Base-by-base conservation (phyloP, 2,888 invertebrate genomes). In the Ctena decussata region DNA sequence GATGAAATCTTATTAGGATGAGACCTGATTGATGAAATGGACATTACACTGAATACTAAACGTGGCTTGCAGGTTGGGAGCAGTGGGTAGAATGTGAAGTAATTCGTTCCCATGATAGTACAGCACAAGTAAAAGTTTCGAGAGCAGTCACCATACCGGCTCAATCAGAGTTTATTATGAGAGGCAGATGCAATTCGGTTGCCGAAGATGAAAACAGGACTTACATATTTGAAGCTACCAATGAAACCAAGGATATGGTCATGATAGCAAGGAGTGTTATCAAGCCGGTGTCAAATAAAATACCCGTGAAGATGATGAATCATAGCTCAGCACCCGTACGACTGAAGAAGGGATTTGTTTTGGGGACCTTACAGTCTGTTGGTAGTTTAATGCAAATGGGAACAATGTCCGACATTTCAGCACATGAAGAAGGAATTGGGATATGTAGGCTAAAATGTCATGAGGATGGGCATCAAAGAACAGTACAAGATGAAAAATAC, bases 51-150 rank as follows among this genome's bases (percentile, higher is more conserved):
- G 6, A 75, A 83, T 46, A 79, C 79, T 3, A 70, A 35, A 53
- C 39, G 72, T 18, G 79, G 79, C 30, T 27, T 79, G 21, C 53
- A 77, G 46, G 57, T 79, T 41, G 2, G 70, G 80, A 39, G 1
- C n/a, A 75, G 39, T 77, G 77, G 82, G 32, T 82, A n/a, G 73
- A 82, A n/a, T 74, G 75, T 53, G 75, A 75, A 8, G 35, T 73
- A 0, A 30, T 21, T 1, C 32, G 80, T 1, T 46, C 71, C 2
- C n/a, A 18, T 73, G 44, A 41, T 18, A 53, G n/a, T 37, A 18
- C 41, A 12, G 65, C 27, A 21, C 21, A 27, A 37, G 70, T 81
- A 8, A 35, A n/a, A 27, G 24, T 81, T 27, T 15, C 37, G 1
- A n/a, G 74, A 24, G 32, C 41, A 3, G 44, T 57, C 1, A 77